Evolutionary conservation across 2,888 invertebrate species (phyloP).

Genomic region (Caenorhabditis uteleia): DNA sequence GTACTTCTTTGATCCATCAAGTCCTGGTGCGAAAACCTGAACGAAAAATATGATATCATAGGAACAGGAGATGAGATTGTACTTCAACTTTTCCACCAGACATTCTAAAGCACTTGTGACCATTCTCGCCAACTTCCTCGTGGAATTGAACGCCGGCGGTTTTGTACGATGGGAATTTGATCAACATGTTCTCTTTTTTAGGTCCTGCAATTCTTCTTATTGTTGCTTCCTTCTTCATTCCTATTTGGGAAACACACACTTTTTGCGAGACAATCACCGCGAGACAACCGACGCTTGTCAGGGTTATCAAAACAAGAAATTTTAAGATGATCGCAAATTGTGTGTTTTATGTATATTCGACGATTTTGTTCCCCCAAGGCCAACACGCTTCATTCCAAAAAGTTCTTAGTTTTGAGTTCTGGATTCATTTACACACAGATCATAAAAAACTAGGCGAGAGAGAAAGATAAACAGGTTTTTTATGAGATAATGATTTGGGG

Average conservation of each 20-base stretch:
- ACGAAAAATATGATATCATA: not conserved
- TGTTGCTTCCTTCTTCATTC: not conserved
- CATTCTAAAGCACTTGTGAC: slow-evolving; percentile 68
- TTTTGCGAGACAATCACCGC: too few species aligned
- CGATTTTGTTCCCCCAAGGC: too few species aligned
- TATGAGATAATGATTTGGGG: too few species aligned
- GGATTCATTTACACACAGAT: too few species aligned
- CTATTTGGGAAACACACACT: not conserved
- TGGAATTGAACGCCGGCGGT: slow-evolving; percentile 54
- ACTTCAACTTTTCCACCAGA: slow-evolving; percentile 68
- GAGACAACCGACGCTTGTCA: too few species aligned
- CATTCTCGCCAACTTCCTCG: slow-evolving; percentile 49
- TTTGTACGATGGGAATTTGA: slow-evolving; percentile 69
- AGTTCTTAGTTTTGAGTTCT: too few species aligned
- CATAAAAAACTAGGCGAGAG: too few species aligned
- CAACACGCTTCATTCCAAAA: too few species aligned
- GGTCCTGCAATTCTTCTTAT: slow-evolving; percentile 40
- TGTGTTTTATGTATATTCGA: too few species aligned
- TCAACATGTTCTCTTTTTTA: slow-evolving; percentile 57
- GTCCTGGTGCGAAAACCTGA: slow-evolving; percentile 39
- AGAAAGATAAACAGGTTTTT: too few species aligned
- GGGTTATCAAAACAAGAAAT: too few species aligned
- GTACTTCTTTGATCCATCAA: slow-evolving; percentile 64
- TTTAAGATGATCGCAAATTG: too few species aligned
- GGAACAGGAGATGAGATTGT: not conserved